Base-by-base conservation (phyloP, 2,113 vertebrate species). In the Hippocampus zosterae region DNA sequence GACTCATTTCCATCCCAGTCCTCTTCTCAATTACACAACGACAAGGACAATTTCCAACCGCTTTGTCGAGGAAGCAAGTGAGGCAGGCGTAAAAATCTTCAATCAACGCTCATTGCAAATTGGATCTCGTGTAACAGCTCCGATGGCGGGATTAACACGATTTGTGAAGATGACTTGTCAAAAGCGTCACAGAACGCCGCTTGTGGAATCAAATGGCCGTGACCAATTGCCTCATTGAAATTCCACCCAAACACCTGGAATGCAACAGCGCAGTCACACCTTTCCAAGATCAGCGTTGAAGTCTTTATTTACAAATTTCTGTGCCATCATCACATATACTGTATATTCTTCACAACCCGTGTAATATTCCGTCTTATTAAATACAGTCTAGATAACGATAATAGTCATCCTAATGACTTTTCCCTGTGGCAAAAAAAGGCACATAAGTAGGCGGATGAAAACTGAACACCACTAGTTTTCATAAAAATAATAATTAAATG, bases 261-360 rank as follows among this genome's bases (percentile, higher is more conserved):
- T 82, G 81, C 62, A 21, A 69, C 33, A 27, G 25, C 67, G 77
- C 77, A 29, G 77, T 46, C 29, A 29, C 53, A 61, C 67, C 42
- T 2, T 25, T 65, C 13, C 23, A 18, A 27, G n/a, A 65, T 65
- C 86, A 71, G 73, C 80, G 4, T 67, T 88, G 5, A 60, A 60
- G 15, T 29, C 16, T 91, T 92, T 93, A 93, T 93, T 93, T 92
- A 93, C 90, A 93, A 90, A 87, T 78, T 80, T 88, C 84, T 84
- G 66, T 56, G 56, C 23, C 42, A 46, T 65, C 60, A 72, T 79
- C 75, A 42, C 65, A 73, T 70, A 73, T 68, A n/a, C n/a, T n/a
- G n/a, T n/a, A 85, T 79, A 75, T 65, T 73, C 77, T 71, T 80
- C 70, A 76, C 68, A 71, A 29, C 65, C 72, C 75, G 56, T 62